Percentiles rank a stretch among this genome's conserved stretches.
These are phyloP conservation scores for Aspidiotus destructor DNA, from an alignment of 2,888 invertebrate species.

Conservation along the genomic window DNA sequence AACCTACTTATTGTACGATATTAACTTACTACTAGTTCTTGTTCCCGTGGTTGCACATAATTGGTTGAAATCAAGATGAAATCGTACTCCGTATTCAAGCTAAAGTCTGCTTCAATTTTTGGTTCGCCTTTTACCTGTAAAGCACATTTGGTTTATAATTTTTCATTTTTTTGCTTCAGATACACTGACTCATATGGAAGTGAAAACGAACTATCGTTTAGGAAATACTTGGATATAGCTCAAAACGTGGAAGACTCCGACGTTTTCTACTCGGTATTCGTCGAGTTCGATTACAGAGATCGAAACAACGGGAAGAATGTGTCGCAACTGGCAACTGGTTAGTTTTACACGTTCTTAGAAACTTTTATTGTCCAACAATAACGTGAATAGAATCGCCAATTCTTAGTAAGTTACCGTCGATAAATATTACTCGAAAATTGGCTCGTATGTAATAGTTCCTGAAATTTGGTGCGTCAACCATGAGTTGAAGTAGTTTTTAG, in stretches of 20 bases:
- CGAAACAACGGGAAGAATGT: slow-evolving; percentile 9
- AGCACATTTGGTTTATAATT: background rate
- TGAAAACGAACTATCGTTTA: slow-evolving; percentile 24
- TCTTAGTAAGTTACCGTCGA: no score
- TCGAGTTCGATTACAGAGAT: slow-evolving; percentile 28
- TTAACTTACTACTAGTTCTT: no score
- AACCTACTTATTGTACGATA: no score
- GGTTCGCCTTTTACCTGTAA: background rate
- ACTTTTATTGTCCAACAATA: background rate
- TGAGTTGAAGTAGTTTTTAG: no score
- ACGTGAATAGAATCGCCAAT: no score
- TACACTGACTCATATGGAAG: slow-evolving; percentile 26
- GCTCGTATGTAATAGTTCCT: no score
- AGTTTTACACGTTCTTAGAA: background rate
- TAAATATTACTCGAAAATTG: no score
- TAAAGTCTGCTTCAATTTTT: background rate
- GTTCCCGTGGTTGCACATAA: no score
- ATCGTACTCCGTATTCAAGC: no score
- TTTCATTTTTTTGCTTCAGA: background rate
- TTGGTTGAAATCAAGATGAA: no score
- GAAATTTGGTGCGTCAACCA: no score
- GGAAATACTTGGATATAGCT: slow-evolving; percentile 28
- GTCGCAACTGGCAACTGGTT: slow-evolving; percentile 14
- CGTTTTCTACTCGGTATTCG: slow-evolving; percentile 28
- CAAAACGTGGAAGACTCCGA: slow-evolving; percentile 13